These are phyloP conservation scores for Gopherus flavomarginatus DNA, from an alignment of 2,113 vertebrate genomes.

Conservation along the genomic window DNA sequence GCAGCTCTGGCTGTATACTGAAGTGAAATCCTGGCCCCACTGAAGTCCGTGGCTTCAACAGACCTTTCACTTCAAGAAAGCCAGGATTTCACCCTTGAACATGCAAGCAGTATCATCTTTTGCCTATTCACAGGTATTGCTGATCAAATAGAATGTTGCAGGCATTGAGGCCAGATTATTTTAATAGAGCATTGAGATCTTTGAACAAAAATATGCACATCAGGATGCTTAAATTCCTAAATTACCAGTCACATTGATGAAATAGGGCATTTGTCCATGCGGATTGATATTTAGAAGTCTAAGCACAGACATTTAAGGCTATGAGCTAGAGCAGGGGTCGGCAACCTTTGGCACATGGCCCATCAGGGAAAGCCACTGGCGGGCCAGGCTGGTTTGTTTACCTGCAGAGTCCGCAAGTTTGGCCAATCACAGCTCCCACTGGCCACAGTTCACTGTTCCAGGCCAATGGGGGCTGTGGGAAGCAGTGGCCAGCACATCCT, in stretches of 20 bases:
- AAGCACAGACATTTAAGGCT: neutral
- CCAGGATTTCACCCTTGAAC: neutral
- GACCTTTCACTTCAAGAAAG: neutral
- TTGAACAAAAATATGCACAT: neutral
- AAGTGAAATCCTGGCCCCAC: neutral
- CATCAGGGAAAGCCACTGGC: too few relatives aligned
- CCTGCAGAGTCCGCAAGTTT: too few relatives aligned
- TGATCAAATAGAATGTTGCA: neutral
- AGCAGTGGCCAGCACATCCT: too few relatives aligned
- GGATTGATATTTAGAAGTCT: neutral
- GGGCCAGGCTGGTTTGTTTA: too few relatives aligned
- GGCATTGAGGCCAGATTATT: neutral
- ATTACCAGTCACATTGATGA: neutral
- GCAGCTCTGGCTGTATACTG: neutral
- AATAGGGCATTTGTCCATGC: neutral
- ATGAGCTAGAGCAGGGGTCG: too few relatives aligned
- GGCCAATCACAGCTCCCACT: too few relatives aligned
- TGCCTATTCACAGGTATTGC: neutral
- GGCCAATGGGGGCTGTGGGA: too few relatives aligned
- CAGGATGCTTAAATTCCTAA: neutral
- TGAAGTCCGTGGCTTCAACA: neutral
- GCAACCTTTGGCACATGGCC: too few relatives aligned
- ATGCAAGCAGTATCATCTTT: neutral
- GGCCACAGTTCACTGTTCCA: too few relatives aligned
- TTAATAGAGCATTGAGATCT: neutral